A percentile compares a stretch with the other conserved stretches of the same genome.
Conservation (phyloP, 2,888 invertebrate genomes). For the Apamea anceps region DNA sequence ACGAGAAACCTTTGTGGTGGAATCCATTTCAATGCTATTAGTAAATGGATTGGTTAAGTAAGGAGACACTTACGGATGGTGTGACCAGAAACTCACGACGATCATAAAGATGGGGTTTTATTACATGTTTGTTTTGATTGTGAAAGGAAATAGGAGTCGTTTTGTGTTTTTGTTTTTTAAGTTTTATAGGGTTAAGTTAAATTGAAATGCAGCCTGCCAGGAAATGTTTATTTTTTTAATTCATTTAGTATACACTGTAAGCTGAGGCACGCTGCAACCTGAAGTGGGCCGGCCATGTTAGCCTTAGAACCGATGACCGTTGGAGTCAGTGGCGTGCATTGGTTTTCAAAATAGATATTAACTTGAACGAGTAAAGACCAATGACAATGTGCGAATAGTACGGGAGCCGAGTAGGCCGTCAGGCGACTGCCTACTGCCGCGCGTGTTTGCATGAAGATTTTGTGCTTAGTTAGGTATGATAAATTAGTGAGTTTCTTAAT, state of each 20-base stretch:
- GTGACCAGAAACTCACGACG: constrained; percentile 23
- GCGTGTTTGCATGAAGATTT: no score
- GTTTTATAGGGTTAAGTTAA: no score
- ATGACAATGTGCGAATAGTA: no score
- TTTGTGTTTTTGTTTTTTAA: background rate
- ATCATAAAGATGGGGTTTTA: constrained; percentile 12
- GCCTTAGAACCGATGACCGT: background rate
- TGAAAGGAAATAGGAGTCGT: background rate
- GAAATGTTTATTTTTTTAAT: background rate
- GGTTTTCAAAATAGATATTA: no score
- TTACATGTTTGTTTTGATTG: constrained; percentile 21
- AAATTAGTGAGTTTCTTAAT: no score
- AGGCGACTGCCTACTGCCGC: no score
- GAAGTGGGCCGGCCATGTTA: background rate
- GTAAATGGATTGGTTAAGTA: constrained; percentile 71
- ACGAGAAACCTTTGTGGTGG: constrained; percentile 77
- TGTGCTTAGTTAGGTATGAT: no score
- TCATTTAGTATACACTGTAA: background rate
- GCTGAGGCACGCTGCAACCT: background rate
- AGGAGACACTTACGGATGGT: constrained; percentile 51
- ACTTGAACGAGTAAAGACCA: no score
- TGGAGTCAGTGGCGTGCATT: no score
- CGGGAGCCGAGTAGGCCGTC: no score
- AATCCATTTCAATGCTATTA: constrained; percentile 80
- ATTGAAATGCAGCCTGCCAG: background rate